These are phyloP conservation scores for Mungos mungo DNA, from an alignment of 2,113 vertebrate species.

Conservation along the genomic window DNA sequence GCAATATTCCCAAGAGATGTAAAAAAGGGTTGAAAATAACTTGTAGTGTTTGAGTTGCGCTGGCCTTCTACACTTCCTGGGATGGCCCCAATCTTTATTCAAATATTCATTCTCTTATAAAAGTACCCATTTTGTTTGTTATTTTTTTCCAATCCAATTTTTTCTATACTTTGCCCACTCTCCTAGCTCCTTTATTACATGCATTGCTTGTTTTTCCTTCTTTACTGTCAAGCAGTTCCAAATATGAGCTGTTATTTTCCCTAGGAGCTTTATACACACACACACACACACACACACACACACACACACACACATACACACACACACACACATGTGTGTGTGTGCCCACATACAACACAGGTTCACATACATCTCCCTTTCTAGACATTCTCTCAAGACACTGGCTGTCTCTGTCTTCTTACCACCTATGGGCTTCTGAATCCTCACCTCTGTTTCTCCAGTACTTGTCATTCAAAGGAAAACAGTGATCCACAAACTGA, in stretches of 20 bases:
- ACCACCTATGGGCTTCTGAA: neutral
- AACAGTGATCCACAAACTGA: neutral
- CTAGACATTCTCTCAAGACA: neutral
- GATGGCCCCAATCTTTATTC: too few relatives aligned
- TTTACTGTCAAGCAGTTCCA: neutral
- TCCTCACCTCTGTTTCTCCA: neutral
- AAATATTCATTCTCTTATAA: neutral
- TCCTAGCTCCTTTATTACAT: neutral
- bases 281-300: too few relatives aligned
- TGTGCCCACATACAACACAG: neutral
- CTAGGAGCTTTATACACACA: neutral
- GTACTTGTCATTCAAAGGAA: neutral
- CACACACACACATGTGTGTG: too few relatives aligned
- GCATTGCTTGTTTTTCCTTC: neutral
- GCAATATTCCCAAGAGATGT: neutral
- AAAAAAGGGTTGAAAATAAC: neutral
- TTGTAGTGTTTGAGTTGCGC: rapidly evolving
- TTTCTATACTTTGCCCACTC: rapidly evolving
- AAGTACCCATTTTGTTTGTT: neutral
- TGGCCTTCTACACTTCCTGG: too few relatives aligned
- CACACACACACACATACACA: neutral
- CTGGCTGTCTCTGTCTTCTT: neutral
- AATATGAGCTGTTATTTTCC: neutral
- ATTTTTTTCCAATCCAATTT: neutral
- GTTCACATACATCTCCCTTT: neutral